phyloP scores from a whole-genome alignment of 2,113 vertebrate species.

The Lasiurus cinereus region DNA sequence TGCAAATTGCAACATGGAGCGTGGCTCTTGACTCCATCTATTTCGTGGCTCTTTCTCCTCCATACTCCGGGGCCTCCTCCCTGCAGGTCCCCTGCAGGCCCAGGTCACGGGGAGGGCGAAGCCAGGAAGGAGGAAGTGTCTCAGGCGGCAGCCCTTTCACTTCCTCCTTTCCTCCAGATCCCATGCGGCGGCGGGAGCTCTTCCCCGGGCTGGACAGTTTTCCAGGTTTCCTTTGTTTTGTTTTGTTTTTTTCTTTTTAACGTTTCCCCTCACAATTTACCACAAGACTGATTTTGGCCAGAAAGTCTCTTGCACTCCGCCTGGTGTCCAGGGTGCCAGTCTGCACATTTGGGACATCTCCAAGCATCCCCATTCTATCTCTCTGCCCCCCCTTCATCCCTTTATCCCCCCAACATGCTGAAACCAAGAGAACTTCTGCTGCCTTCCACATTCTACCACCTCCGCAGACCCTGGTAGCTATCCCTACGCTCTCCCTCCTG shows the following conservation, averaged over 20 bases:
- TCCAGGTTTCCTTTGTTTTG: background rate
- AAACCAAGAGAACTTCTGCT: background rate
- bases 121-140: background rate
- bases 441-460: background rate
- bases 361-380: background rate
- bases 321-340: background rate
- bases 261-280: background rate
- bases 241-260: background rate
- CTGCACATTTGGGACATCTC: background rate
- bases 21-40: background rate
- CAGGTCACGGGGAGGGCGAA: background rate
- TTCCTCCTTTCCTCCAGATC: background rate
- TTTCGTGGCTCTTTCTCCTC: background rate
- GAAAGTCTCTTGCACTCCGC: background rate
- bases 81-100: background rate
- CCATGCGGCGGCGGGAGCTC: rapidly evolving
- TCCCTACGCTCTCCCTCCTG: background rate
- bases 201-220: background rate
- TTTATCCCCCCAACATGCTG: background rate
- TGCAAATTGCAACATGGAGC: background rate
- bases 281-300: background rate
- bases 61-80: background rate
- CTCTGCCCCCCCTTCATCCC: no score
- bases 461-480: background rate
- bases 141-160: background rate